Evolutionary conservation across 2,113 vertebrate species (phyloP).

Genomic region (Oophaga pumilio): DNA sequence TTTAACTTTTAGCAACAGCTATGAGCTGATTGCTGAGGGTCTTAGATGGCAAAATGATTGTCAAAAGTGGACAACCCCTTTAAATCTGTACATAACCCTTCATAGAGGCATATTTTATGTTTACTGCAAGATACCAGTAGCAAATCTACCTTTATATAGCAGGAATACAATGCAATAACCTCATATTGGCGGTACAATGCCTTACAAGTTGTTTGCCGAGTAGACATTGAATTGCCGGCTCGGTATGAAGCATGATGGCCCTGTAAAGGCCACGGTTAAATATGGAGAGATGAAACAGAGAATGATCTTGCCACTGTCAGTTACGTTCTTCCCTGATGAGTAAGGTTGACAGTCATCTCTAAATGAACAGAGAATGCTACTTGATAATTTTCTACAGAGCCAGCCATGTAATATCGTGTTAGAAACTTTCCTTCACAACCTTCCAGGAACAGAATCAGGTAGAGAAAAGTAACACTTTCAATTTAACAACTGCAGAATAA

Average conservation of each 20-base stretch:
- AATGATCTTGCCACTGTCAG: slow-evolving; percentile 25
- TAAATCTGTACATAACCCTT: neutral
- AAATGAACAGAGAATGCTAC: slow-evolving; percentile 54
- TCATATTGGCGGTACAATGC: neutral
- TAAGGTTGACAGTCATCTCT: slow-evolving; percentile 49
- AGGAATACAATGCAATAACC: neutral
- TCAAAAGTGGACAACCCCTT: neutral
- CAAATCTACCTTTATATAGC: neutral
- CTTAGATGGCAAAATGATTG: neutral
- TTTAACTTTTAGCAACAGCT: neutral
- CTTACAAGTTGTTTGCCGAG: neutral
- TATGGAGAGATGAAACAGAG: slow-evolving; percentile 24
- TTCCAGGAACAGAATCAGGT: slow-evolving; percentile 56
- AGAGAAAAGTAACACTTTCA: slow-evolving; percentile 54
- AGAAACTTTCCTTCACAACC: slow-evolving; percentile 49
- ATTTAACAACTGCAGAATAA: slow-evolving; percentile 58
- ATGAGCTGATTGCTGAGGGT: neutral
- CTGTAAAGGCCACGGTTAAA: slow-evolving; percentile 45
- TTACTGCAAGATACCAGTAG: neutral
- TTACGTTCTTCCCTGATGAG: slow-evolving; percentile 41
- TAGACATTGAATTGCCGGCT: neutral
- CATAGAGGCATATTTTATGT: neutral
- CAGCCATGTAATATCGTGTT: slow-evolving; percentile 52
- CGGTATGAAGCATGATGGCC: slow-evolving; percentile 23
- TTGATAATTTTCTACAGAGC: slow-evolving; percentile 54